Percentiles rank a stretch among this genome's conserved stretches.
These are phyloP conservation scores for Xiphydria camelus DNA, from an alignment of 2,888 invertebrate species.

Conservation along the genomic window DNA sequence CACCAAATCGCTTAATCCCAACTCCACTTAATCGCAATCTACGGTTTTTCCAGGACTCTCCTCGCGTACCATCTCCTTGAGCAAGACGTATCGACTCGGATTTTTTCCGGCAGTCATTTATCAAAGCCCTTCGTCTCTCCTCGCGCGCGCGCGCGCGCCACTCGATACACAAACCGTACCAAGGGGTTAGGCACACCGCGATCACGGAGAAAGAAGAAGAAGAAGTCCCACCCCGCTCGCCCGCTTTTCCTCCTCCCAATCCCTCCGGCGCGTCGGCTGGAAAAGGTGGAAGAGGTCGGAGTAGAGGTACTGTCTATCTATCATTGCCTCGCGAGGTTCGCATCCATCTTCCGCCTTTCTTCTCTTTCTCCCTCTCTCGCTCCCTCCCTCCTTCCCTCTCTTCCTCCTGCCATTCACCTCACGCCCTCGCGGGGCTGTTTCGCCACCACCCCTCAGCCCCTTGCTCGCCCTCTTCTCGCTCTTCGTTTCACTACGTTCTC, in stretches of 20 bases:
- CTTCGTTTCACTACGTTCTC: slow-evolving; percentile 14
- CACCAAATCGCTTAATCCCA: slow-evolving; percentile 11
- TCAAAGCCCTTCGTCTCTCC: slow-evolving; percentile 51
- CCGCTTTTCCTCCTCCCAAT: not conserved
- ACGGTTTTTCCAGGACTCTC: slow-evolving; percentile 16
- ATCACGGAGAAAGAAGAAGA: slow-evolving; percentile 1
- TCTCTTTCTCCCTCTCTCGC: slow-evolving; percentile 4
- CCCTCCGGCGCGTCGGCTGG: slow-evolving; percentile 3
- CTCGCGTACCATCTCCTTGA: slow-evolving; percentile 42
- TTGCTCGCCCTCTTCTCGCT: no score
- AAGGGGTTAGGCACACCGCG: slow-evolving; percentile 1
- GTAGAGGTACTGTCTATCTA: slow-evolving; percentile 27
- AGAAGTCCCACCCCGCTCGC: not conserved
- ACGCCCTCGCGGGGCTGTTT: slow-evolving; percentile 12
- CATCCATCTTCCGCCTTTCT: slow-evolving; percentile 25
- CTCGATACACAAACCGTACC: slow-evolving; percentile 17
- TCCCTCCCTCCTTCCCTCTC: not conserved
- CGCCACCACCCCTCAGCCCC: not conserved
- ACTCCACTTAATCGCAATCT: slow-evolving; percentile 16
- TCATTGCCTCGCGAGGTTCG: slow-evolving; percentile 33
- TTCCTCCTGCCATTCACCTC: not conserved
- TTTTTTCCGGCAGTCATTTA: slow-evolving; percentile 53
- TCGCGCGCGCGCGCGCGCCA: slow-evolving; percentile 17
- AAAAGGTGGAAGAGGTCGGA: slow-evolving; percentile 17
- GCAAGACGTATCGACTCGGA: slow-evolving; percentile 54